Evolutionary conservation across 2,113 vertebrate genomes (phyloP).

Genomic region (Bos taurus): DNA sequence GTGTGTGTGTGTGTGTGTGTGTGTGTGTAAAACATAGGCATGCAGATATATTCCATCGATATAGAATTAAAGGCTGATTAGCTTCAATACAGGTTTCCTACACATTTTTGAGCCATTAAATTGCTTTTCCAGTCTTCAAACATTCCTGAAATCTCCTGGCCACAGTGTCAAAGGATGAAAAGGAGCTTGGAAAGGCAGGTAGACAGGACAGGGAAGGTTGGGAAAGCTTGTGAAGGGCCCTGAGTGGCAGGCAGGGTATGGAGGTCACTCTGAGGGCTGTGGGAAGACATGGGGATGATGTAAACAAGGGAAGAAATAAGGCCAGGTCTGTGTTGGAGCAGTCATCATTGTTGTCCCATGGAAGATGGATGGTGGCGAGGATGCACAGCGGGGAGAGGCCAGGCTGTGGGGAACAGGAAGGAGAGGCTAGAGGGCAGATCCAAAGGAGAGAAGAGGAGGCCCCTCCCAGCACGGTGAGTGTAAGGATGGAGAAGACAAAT

Average conservation of each 20-base stretch:
- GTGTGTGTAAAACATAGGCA: background rate
- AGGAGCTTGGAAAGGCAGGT: background rate
- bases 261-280: too few relatives aligned
- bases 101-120: background rate
- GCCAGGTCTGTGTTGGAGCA: background rate
- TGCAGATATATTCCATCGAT: background rate
- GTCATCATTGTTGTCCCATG: rapidly evolving
- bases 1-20: background rate
- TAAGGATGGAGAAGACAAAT: background rate
- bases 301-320: background rate
- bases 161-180: background rate
- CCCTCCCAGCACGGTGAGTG: rapidly evolving
- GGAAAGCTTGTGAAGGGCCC: background rate
- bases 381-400: background rate
- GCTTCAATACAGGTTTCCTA: background rate
- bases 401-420: background rate
- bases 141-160: background rate
- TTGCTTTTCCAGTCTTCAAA: background rate
- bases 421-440: background rate
- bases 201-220: background rate
- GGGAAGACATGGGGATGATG: rapidly evolving
- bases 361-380: rapidly evolving
- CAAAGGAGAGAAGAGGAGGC: background rate
- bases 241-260: background rate
- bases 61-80: background rate